These are phyloP conservation scores for Plestiodon gilberti DNA, from an alignment of 2,113 vertebrate species.

Conservation along the genomic window DNA sequence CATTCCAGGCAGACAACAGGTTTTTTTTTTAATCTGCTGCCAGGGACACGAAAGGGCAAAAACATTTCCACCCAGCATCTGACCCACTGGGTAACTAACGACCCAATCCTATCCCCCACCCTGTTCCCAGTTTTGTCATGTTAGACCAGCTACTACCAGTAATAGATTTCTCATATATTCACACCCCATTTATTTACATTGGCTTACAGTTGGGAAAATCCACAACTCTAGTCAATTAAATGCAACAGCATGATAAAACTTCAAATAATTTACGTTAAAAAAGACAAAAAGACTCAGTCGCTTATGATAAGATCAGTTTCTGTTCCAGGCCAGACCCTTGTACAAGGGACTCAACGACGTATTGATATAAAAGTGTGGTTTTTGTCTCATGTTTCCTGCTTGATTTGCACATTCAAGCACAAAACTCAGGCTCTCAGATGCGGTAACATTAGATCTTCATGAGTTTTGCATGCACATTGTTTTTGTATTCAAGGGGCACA, in stretches of 20 bases:
- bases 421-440: background rate
- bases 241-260: background rate
- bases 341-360: too few relatives aligned
- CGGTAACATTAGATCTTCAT: background rate
- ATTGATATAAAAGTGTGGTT: background rate
- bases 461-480: background rate
- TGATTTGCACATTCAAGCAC: background rate
- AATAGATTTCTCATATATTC: background rate
- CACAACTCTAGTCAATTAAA: too few relatives aligned
- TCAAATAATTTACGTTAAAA: background rate
- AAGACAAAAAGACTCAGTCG: background rate
- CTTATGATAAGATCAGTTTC: background rate
- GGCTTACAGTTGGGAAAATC: background rate
- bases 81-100: too few relatives aligned
- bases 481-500: background rate
- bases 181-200: background rate
- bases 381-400: background rate
- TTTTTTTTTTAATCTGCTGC: too few relatives aligned
- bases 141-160: background rate
- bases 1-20: too few relatives aligned
- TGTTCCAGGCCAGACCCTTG: background rate
- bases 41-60: too few relatives aligned
- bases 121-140: too few relatives aligned
- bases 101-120: too few relatives aligned
- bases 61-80: too few relatives aligned